phyloP scores from a whole-genome alignment of 2,888 invertebrate genomes.

The Pterostichus madidus region DNA sequence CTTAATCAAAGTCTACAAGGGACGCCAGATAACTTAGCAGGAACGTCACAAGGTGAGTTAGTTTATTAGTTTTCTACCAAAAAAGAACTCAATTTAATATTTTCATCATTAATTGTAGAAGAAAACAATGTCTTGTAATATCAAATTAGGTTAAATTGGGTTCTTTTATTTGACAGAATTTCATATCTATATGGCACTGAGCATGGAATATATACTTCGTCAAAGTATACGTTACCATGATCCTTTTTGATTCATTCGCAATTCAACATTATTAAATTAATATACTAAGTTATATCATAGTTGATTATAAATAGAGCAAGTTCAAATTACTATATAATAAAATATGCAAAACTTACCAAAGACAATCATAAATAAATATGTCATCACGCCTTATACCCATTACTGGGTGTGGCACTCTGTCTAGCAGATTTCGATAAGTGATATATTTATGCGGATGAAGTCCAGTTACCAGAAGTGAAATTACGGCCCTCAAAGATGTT shows the following conservation, averaged over 20 bases:
- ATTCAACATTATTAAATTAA: background rate
- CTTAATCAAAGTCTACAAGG: constrained; percentile 80
- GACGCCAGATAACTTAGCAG: constrained; percentile 86
- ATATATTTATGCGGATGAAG: too few species aligned
- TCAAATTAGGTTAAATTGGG: constrained; percentile 36
- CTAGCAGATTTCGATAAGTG: too few species aligned
- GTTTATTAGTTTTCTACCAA: constrained; percentile 45
- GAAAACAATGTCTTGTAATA: background rate
- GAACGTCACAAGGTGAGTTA: constrained; percentile 91
- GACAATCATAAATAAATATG: too few species aligned
- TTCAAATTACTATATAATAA: too few species aligned
- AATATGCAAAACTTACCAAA: too few species aligned
- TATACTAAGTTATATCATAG: background rate
- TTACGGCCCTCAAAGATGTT: too few species aligned
- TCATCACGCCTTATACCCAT: too few species aligned
- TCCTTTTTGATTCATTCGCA: constrained; percentile 55
- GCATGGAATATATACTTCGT: constrained; percentile 30
- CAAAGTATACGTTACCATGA: constrained; percentile 26
- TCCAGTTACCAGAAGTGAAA: too few species aligned
- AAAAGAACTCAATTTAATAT: constrained; percentile 50
- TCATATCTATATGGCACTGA: constrained; percentile 34
- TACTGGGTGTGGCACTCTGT: too few species aligned
- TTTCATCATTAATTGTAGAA: background rate
- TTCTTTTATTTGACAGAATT: constrained; percentile 27
- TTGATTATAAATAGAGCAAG: background rate